Conservation (phyloP, 2,113 vertebrate species). For the Podilymbus podiceps region DNA sequence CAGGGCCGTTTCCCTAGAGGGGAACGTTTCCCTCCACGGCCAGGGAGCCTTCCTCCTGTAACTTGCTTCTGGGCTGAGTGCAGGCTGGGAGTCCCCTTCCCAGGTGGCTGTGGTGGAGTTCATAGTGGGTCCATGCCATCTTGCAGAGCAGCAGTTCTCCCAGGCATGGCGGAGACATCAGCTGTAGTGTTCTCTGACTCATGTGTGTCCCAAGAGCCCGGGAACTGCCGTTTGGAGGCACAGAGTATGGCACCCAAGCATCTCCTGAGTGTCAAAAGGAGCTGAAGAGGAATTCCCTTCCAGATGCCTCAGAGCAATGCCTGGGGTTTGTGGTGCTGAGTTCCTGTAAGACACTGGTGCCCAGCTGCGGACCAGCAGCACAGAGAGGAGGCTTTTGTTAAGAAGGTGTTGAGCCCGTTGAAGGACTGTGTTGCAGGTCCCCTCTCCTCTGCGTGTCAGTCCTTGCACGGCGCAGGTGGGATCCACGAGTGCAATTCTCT, state of each 20-base stretch:
- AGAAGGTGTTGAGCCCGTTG: background rate
- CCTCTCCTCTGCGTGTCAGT: no score
- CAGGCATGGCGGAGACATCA: rapidly evolving
- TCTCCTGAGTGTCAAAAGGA: background rate
- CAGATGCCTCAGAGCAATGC: background rate
- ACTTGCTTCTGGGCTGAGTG: background rate
- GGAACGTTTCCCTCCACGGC: background rate
- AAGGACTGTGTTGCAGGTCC: background rate
- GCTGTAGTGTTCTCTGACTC: rapidly evolving
- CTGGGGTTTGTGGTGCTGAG: background rate
- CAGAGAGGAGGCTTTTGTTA: rapidly evolving
- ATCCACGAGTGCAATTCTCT: background rate
- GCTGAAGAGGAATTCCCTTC: background rate
- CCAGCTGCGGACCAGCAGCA: rapidly evolving
- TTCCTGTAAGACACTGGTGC: rapidly evolving
- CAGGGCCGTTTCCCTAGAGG: background rate
- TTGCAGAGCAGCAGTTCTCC: background rate
- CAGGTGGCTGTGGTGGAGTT: rapidly evolving
- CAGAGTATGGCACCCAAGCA: background rate
- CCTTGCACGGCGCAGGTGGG: rapidly evolving
- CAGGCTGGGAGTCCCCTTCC: background rate
- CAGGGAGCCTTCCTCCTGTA: background rate
- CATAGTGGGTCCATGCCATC: background rate
- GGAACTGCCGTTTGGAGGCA: background rate
- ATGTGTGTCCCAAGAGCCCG: background rate